Evolutionary conservation across 2,113 vertebrate species (phyloP), one percentile per base, ranked within the genome.

Genomic region (Leucopsar rothschildi): DNA sequence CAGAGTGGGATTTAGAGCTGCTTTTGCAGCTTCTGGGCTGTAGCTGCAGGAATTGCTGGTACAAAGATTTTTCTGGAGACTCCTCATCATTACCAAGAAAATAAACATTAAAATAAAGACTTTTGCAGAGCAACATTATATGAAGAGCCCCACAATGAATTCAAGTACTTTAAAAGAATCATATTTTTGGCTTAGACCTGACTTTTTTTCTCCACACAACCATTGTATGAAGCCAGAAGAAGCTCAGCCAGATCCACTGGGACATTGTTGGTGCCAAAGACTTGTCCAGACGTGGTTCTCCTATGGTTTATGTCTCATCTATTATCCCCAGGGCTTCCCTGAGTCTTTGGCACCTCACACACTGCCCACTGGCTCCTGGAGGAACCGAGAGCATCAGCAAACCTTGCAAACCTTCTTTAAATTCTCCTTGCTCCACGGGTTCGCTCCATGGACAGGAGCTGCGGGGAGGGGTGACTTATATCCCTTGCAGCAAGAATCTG

Each of bases 261-360:
- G 19, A 5, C 2, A 2, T 64, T 79, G 79, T 76, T 77, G 50
- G 9, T 61, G 33, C 25, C 12, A 19, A 44, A 47, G 13, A 2
- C 50, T 78, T 44, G 20, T 50, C 13, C 42, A 16, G 5, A 33
- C 8, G 27, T 39, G 22, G 3, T 55, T 50, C 24, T 77, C 17
- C 15, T 0, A 0, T 18, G 27, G 15, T n/a, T 87, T 52, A 8
- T 14, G 23, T 52, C 42, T 20, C 24, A 7, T 28, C 59, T 60
- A 0, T 50, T 11, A 14, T 69, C 23, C 9, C 5, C 24, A 24
- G 55, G 37, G 40, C 16, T 69, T 61, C 17, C 22, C 23, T 0
- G 11, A 68, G 49, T 53, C 59, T 25, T 65, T 64, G 44, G 20
- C 12, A 3, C 0, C 1, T 75, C 39, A 12, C 37, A 3, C 0